Evolutionary conservation across 2,888 invertebrate genomes (phyloP).

Genomic region (Bombylius major): DNA sequence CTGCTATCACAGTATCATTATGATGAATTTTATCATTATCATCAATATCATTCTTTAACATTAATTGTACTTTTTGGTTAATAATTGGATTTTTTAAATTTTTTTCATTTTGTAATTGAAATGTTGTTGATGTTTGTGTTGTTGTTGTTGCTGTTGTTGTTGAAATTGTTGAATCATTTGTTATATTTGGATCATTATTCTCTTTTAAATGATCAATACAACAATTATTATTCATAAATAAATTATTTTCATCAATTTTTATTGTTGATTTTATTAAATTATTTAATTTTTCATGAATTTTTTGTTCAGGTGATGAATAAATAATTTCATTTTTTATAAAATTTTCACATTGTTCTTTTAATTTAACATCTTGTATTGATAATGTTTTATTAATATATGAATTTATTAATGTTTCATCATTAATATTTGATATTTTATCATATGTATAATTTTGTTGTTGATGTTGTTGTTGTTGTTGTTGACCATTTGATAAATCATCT

Average conservation of each 20-base stretch:
- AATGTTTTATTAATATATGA: not conserved
- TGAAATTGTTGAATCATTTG: too few relatives aligned
- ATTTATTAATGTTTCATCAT: too few relatives aligned
- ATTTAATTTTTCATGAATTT: not conserved
- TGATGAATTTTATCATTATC: conserved; percentile 13
- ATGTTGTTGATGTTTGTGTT: too few relatives aligned
- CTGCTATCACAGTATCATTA: conserved; percentile 12
- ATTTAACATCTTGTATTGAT: not conserved
- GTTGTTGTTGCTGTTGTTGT: too few relatives aligned
- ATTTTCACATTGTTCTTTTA: conserved; percentile 2
- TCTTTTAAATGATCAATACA: conserved; percentile 9
- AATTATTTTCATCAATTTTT: too few relatives aligned
- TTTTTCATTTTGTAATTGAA: too few relatives aligned
- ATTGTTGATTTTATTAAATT: too few relatives aligned
- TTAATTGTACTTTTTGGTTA: not conserved
- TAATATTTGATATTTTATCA: too few relatives aligned
- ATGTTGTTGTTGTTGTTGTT: too few relatives aligned
- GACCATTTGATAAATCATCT: conserved; percentile 5
- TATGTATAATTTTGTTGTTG: too few relatives aligned
- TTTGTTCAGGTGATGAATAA: not conserved
- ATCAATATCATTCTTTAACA: not conserved
- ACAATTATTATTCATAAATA: not conserved
- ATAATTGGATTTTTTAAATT: not conserved
- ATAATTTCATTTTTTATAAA: conserved; percentile 1
- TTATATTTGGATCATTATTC: conserved; percentile 12